These are phyloP conservation scores for Manduca sexta DNA, from an alignment of 1,140 invertebrate genomes.

Conservation along the genomic window DNA sequence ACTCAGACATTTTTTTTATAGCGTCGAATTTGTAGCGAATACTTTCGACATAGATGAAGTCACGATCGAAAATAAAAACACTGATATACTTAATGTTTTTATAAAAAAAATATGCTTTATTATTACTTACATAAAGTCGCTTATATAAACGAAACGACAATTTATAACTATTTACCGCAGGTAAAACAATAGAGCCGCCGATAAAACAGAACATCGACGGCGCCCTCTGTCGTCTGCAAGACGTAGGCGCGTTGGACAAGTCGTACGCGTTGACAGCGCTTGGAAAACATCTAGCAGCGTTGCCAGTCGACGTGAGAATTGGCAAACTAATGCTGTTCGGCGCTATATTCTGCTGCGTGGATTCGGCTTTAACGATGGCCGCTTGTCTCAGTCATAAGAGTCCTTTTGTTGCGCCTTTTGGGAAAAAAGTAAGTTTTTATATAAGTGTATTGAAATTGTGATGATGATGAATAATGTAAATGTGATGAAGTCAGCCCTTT, in stretches of 20 bases:
- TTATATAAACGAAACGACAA: too few species aligned
- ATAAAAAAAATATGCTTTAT: too few species aligned
- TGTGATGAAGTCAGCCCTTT: too few species aligned
- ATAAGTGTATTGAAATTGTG: too few species aligned
- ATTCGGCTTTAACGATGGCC: slow-evolving; percentile 94
- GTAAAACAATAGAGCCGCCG: slow-evolving; percentile 87
- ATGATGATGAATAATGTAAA: too few species aligned
- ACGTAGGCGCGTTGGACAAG: slow-evolving; percentile 91
- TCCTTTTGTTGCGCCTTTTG: slow-evolving; percentile 85
- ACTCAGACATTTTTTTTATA: too few species aligned
- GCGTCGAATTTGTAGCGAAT: too few species aligned
- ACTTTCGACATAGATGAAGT: too few species aligned
- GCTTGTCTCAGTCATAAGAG: slow-evolving; percentile 90
- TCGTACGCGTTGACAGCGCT: slow-evolving; percentile 87
- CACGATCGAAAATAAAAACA: too few species aligned
- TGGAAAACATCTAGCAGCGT: slow-evolving; percentile 89
- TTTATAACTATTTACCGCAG: too few species aligned
- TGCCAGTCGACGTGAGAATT: slow-evolving; percentile 93
- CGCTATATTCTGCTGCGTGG: slow-evolving; percentile 93
- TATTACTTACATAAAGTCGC: too few species aligned
- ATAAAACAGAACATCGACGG: slow-evolving; percentile 81
- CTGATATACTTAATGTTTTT: too few species aligned
- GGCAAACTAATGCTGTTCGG: slow-evolving; percentile 94
- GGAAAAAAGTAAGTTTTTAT: slow-evolving; percentile 73
- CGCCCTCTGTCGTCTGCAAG: slow-evolving; percentile 83